Base-by-base conservation (phyloP, 2,113 vertebrate genomes). In the Leptodactylus fuscus region DNA sequence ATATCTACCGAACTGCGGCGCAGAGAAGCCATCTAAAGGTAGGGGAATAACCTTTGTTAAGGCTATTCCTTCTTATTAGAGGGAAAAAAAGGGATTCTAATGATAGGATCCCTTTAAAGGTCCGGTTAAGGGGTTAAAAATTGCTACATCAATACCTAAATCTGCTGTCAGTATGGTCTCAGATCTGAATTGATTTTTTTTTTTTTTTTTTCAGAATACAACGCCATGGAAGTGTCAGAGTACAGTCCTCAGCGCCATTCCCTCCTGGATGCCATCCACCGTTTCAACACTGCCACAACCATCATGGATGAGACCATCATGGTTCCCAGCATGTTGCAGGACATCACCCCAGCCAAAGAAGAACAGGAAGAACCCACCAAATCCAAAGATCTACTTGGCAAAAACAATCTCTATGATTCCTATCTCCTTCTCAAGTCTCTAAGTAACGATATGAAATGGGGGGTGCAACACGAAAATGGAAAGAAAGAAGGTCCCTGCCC, bases 371-470 rank as follows among this genome's bases (percentile, higher is more conserved):
- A 67, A 11, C 38, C 55, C 48, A 27, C 16, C 5, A 58, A 48
- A 5, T 75, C 73, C 20, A 71, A 24, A 10, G 70, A 69, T 13
- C 24, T 78, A 4, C 18, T 62, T 29, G 75, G 69, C 49, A 71
- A 86, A 4, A 83, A 82, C 27, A 77, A 83, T 16, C 75, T 88
- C 24, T 84, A 88, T 7, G 81, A 88, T 3, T 75, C 74, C 13
- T 88, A 88, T 22, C 29, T 87, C n/a, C 67, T 88, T 15, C 81
- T 88, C 29, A 87, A 83, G 60, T 84, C 87, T 12, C 81, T 88
- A 8, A 88, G 60, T 51, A 75, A 83, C 55, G 67, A 88, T 24
- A 87, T 87, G 81, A 79, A 84, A 46, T 88, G 81, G 80, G 87
- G 87, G 3, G 60, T 75, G 16, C 67, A 51, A 5, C 62, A 81